A percentile compares a stretch with the other conserved stretches of the same genome.
Conservation (phyloP, 2,797 vertebrate genomes). For the Gorsachius magnificus region DNA sequence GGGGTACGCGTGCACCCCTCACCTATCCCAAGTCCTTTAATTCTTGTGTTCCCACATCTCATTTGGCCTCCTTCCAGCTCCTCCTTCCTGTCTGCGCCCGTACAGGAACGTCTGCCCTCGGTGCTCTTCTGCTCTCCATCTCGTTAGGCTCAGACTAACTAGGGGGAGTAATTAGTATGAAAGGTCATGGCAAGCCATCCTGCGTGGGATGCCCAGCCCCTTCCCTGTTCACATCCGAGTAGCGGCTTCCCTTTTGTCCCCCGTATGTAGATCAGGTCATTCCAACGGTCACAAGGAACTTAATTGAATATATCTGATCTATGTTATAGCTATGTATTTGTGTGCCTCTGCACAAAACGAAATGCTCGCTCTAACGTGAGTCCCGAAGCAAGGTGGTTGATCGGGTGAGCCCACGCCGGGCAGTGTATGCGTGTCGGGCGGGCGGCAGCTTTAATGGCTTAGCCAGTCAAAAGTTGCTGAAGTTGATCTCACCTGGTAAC, state of each 20-base stretch:
- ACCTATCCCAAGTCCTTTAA: rapidly evolving
- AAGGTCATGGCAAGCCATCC: neutral
- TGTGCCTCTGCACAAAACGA: neutral
- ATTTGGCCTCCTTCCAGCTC: neutral
- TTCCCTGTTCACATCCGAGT: neutral
- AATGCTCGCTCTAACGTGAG: neutral
- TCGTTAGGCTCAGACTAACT: neutral
- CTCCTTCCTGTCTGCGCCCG: neutral
- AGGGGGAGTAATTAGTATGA: neutral
- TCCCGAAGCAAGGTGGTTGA: too few relatives aligned
- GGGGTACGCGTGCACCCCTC: neutral
- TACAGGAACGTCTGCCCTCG: neutral
- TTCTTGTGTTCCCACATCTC: neutral
- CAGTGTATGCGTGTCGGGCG: neutral
- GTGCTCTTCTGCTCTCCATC: neutral
- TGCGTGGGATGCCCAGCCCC: rapidly evolving
- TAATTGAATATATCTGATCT: neutral
- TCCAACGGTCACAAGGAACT: neutral
- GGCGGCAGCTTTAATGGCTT: too few relatives aligned
- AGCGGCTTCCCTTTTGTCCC: neutral
- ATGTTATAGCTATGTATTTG: too few relatives aligned
- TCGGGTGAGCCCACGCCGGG: neutral
- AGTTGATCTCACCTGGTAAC: neutral
- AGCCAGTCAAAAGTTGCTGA: neutral
- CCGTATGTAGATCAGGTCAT: neutral